Conservation (phyloP, 2,797 vertebrate species). For the Paramormyrops hopkinsi region DNA sequence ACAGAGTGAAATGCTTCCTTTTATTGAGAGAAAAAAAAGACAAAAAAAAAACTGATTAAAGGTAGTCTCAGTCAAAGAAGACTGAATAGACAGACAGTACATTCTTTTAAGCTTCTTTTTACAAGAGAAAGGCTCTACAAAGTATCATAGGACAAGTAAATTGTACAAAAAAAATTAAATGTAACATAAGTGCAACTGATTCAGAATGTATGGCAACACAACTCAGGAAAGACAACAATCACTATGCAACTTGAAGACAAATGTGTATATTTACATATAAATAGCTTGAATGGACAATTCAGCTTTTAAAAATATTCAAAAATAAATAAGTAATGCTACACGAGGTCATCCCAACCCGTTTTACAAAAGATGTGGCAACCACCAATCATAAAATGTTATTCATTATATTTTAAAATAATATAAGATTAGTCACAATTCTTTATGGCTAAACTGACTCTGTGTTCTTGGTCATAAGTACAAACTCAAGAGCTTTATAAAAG, state of each 20-base stretch:
- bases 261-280: constrained; percentile 49
- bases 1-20: constrained; percentile 31
- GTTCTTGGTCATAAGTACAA: constrained; percentile 31
- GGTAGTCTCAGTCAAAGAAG: constrained; percentile 18
- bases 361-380: constrained; percentile 18
- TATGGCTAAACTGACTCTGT: constrained; percentile 30
- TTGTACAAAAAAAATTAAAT: neutral
- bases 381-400: constrained; percentile 18
- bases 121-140: constrained; percentile 6
- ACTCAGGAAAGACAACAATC: constrained; percentile 18
- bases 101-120: constrained; percentile 4
- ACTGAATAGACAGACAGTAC: neutral
- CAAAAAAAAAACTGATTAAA: constrained; percentile 33
- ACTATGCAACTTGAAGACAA: neutral
- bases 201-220: constrained; percentile 35
- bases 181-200: constrained; percentile 43
- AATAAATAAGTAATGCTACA: constrained; percentile 52
- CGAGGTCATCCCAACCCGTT: constrained; percentile 32
- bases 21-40: constrained; percentile 50
- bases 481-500: constrained; percentile 66
- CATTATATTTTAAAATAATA: constrained; percentile 5
- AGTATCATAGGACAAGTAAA: neutral
- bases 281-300: constrained; percentile 39
- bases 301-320: constrained; percentile 34
- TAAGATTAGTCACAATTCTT: constrained; percentile 14